Conservation (phyloP, 2,888 invertebrate species). For the Lobophora halterata region DNA sequence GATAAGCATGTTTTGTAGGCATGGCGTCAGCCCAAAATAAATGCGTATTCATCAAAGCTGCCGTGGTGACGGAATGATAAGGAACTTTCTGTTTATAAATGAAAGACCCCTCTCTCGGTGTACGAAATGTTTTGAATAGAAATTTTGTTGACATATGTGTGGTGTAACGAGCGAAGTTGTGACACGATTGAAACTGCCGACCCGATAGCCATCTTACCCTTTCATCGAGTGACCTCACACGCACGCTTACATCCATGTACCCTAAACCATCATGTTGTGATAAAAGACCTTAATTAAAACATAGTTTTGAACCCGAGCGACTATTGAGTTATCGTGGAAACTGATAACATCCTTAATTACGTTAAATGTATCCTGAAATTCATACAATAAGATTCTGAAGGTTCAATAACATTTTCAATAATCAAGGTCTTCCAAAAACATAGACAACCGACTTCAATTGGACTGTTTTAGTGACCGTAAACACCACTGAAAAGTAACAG, state of each 20-base stretch:
- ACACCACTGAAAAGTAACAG: too few relatives aligned
- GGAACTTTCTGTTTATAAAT: slow-evolving; percentile 45
- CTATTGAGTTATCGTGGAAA: slow-evolving; percentile 35
- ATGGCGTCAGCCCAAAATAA: slow-evolving; percentile 19
- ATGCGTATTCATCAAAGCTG: slow-evolving; percentile 30
- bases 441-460: too few relatives aligned
- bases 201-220: slow-evolving; percentile 68
- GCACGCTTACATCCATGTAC: slow-evolving; percentile 39
- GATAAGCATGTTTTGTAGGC: slow-evolving; percentile 22
- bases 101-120: slow-evolving; percentile 44
- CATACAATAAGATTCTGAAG: background rate
- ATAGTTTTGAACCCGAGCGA: slow-evolving; percentile 45
- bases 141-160: slow-evolving; percentile 50
- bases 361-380: slow-evolving; percentile 25
- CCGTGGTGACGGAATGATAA: slow-evolving; percentile 38
- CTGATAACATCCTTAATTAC: slow-evolving; percentile 43
- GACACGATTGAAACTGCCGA: slow-evolving; percentile 66
- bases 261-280: slow-evolving; percentile 40
- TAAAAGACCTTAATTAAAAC: slow-evolving; percentile 69
- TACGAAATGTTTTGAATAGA: slow-evolving; percentile 59
- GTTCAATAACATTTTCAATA: too few relatives aligned
- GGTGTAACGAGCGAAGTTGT: slow-evolving; percentile 65
- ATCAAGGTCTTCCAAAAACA: too few relatives aligned
- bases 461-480: too few relatives aligned
- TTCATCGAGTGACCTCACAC: slow-evolving; percentile 57